Evolutionary conservation across 2,113 vertebrate species (phyloP), one percentile per base, ranked within the genome.

Genomic region (Mesitornis unicolor): DNA sequence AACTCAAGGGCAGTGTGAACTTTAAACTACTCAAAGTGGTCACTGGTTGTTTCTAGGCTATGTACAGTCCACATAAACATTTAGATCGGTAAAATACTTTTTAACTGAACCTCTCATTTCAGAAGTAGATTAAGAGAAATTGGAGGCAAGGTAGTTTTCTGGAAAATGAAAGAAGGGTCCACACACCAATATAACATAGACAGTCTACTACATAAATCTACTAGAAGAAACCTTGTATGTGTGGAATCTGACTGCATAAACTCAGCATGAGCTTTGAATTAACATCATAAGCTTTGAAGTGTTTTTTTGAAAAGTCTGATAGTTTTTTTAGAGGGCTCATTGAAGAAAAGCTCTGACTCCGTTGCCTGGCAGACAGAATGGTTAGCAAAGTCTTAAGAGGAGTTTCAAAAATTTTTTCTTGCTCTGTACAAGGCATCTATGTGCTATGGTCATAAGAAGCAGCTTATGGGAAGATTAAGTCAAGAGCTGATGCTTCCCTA

Each of bases 351-450:
- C 31, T 83, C 53, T 18, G 40, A 42, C 40, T 45, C 24, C 3
- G 0, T 36, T 48, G 31, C 35, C 45, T 45, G 61, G 21, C 42
- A 38, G 50, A 36, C 13, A 0, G 0, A 16, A 20, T 14, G 19
- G 19, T 26, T 50, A 54, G 16, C 10, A 35, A 67, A 45, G 13
- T 19, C 50, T 43, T 57, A 60, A 45, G 24, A 56, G 24, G 16
- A 42, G 53, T 63, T 67, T 51, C 61, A 47, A 61, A 25, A 45
- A 24, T 17, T 31, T 60, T 68, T 69, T 33, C 67, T 69, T 61
- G 21, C 73, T 45, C 42, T 56, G 19, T 19, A 10, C 20, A 47
- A 51, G 11, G 12, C 18, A 11, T 31, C 29, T 29, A 7, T 42
- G 29, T 57, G 33, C 38, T 43, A 29, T 12, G 21, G 36, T 14